Conservation (phyloP, 1,140 invertebrate genomes). For the Hetaerina americana region DNA sequence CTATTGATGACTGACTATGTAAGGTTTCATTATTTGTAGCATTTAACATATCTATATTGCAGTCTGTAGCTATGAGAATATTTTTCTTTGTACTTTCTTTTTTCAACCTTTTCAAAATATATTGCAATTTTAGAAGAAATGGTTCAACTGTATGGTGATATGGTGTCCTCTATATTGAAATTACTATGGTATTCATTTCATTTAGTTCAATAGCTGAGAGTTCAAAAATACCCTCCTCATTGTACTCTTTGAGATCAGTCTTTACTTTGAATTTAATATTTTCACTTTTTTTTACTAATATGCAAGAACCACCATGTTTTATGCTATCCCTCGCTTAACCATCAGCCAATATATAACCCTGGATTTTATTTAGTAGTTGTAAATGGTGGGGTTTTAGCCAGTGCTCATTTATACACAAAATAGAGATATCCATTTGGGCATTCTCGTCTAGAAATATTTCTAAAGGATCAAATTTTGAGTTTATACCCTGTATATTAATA, state of each 20-base stretch:
- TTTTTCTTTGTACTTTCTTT: not conserved
- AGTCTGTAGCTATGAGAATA: not conserved
- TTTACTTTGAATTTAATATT: not conserved
- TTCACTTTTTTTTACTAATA: not conserved
- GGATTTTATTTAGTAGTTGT: not conserved
- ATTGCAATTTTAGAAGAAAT: not conserved
- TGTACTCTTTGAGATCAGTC: not conserved
- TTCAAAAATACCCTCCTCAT: not conserved
- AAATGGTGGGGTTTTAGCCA: not conserved
- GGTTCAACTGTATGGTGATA: not conserved
- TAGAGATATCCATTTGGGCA: not conserved
- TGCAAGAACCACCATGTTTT: not conserved
- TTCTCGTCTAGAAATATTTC: not conserved
- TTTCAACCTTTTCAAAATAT: not conserved
- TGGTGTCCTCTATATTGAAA: not conserved
- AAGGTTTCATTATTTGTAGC: not conserved
- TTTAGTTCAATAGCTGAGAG: not conserved
- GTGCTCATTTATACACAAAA: not conserved
- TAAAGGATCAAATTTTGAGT: not conserved
- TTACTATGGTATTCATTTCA: not conserved
- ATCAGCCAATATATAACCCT: not conserved
- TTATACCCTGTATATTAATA: not conserved
- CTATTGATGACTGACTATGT: not conserved
- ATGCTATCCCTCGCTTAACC: not conserved
- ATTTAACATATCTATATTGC: not conserved